Base-by-base conservation (phyloP, 2,113 vertebrate genomes). In the Microcebus griseorufus region DNA sequence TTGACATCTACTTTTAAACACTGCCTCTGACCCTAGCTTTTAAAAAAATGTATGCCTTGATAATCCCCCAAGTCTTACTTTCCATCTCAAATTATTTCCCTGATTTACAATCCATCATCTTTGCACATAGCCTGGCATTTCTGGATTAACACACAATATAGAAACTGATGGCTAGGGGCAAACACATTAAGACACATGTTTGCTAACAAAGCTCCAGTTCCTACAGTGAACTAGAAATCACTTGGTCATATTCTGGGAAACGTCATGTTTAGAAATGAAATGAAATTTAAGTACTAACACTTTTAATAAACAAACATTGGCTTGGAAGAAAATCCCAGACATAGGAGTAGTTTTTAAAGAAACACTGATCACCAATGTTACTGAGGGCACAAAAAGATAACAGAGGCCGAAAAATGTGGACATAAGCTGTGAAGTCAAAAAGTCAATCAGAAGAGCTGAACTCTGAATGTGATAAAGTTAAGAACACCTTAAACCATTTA, bases 241-340 rank as follows among this genome's bases (percentile, higher is more conserved):
- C 23, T 67, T 37, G 32, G 34, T 55, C 51, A 80, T 60, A 95
- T 32, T 37, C 39, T 60, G 25, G 78, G 45, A 58, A 64, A 85
- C 10, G 55, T 1, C 32, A 53, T 67, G 9, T 58, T 86, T 37
- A 81, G 45, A 93, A 92, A 0, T n/a, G 20, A 88, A 92, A 39
- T 67, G 73, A 27, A 89, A 88, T 81, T 91, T 86, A 92, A 86
- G 4, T 55, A 94, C 34, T 76, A 85, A 88, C 76, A 32, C 29
- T 72, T 76, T 42, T 72, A 80, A 90, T 51, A 51, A 90, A 64
- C 12, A 87, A 58, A 45, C 18, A 51, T 1, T 76, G 42, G n/a
- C 34, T 83, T 82, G 11, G n/a, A 86, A 93, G 45, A 83, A 86
- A 95, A 73, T 72, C 67, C 62, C 58, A 96, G 73, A 83, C 45